Conservation (phyloP, 2,888 invertebrate genomes). For the Eilema depressum region DNA sequence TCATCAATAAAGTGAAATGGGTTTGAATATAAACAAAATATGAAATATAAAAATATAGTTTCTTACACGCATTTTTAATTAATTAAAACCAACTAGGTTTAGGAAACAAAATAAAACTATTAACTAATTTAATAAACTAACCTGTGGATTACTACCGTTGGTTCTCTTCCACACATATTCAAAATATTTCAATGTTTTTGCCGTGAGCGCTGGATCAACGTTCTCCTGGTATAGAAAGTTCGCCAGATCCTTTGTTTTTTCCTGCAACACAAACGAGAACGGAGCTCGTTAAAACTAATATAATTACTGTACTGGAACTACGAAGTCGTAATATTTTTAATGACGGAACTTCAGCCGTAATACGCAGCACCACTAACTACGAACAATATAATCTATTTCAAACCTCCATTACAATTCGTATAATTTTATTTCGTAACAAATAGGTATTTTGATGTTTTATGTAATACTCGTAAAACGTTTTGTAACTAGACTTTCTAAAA, state of each 20-base stretch:
- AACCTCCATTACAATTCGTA: slow-evolving; percentile 46
- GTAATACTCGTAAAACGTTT: too few species aligned
- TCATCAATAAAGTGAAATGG: too few species aligned
- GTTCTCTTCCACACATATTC: slow-evolving; percentile 86
- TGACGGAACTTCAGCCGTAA: slow-evolving; percentile 65
- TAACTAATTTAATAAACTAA: slow-evolving; percentile 42
- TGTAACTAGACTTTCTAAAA: too few species aligned
- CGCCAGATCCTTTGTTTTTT: slow-evolving; percentile 78
- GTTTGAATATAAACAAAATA: too few species aligned
- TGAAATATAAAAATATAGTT: too few species aligned
- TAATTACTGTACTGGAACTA: slow-evolving; percentile 63
- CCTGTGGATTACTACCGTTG: slow-evolving; percentile 82
- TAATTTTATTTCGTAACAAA: slow-evolving; percentile 25
- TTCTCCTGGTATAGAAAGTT: slow-evolving; percentile 81
- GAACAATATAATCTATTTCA: slow-evolving; percentile 37
- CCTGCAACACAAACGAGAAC: slow-evolving; percentile 65
- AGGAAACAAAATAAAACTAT: not conserved
- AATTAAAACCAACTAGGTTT: too few species aligned
- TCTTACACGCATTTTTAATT: too few species aligned
- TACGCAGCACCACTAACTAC: slow-evolving; percentile 27
- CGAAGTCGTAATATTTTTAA: slow-evolving; percentile 70
- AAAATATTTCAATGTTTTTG: slow-evolving; percentile 81
- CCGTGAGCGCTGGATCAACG: slow-evolving; percentile 74
- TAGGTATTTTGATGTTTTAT: not conserved
- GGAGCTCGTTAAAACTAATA: slow-evolving; percentile 73